A percentile compares a stretch with the other conserved stretches of the same genome.
These are phyloP conservation scores for Volucella bombylans DNA, from an alignment of 2,888 invertebrate genomes.

Conservation along the genomic window DNA sequence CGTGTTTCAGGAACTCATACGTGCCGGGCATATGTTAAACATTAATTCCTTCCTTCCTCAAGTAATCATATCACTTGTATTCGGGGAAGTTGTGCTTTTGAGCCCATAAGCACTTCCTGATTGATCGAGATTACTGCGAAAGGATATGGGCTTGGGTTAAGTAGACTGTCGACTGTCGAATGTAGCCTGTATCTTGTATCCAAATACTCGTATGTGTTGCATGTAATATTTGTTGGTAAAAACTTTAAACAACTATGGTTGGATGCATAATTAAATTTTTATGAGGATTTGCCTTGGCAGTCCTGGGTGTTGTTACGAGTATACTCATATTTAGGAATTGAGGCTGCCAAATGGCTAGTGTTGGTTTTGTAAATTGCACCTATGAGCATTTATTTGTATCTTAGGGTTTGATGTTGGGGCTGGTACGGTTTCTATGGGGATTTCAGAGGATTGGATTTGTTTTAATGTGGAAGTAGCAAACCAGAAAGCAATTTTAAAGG, in stretches of 20 bases:
- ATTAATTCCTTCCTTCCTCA: conserved; percentile 67
- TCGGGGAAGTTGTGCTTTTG: conserved; percentile 57
- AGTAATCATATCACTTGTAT: conserved; percentile 49
- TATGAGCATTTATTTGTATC: conserved; percentile 55
- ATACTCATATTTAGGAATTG: background rate
- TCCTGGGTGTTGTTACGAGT: background rate
- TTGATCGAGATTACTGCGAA: conserved; percentile 75
- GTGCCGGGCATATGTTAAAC: conserved; percentile 60
- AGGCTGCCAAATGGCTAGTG: conserved; percentile 25
- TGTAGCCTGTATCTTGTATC: background rate
- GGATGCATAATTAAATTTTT: conserved; percentile 66
- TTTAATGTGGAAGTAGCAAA: conserved; percentile 33
- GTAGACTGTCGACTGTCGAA: too few relatives aligned
- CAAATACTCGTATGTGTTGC: background rate
- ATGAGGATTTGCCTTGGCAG: conserved; percentile 46
- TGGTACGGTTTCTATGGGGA: conserved; percentile 31
- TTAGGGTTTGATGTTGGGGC: conserved; percentile 1
- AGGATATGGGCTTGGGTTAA: conserved; percentile 10
- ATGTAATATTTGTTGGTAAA: conserved; percentile 53
- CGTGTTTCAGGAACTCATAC: conserved; percentile 38
- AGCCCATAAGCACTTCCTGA: conserved; percentile 75
- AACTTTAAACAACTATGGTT: conserved; percentile 60
- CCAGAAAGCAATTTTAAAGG: conserved; percentile 61
- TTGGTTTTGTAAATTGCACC: conserved; percentile 65
- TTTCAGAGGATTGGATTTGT: conserved; percentile 39